Evolutionary conservation across 1,140 invertebrate genomes (phyloP).

Genomic region (Coenobita brevimanus): DNA sequence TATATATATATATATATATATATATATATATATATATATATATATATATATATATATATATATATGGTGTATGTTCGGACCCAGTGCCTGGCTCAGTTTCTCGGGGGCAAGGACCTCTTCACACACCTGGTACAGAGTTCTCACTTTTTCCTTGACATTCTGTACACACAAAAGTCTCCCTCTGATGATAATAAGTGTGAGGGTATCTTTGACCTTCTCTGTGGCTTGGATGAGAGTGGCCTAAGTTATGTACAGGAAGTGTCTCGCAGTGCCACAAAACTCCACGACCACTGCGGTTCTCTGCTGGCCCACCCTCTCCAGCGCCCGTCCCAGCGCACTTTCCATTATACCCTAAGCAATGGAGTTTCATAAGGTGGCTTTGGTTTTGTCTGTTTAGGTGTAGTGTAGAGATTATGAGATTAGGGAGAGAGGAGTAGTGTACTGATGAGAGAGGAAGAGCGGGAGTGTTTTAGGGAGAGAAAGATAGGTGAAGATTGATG

Average conservation of each 20-base stretch:
- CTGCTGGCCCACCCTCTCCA: slow-evolving; percentile 83
- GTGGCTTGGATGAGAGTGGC: slow-evolving; percentile 80
- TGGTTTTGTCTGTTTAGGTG: no score
- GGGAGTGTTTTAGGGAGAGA: no score
- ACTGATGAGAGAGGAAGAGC: no score
- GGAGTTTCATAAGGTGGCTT: no score
- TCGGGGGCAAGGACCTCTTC: slow-evolving; percentile 29
- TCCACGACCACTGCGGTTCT: slow-evolving; percentile 82
- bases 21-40: no score
- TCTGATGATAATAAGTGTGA: slow-evolving; percentile 55
- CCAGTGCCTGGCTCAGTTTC: slow-evolving; percentile 53
- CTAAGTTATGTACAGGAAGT: slow-evolving; percentile 84
- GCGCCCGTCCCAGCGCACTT: slow-evolving; percentile 79
- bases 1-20: no score
- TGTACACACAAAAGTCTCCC: slow-evolving; percentile 49
- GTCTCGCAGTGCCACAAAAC: slow-evolving; percentile 79
- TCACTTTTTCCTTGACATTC: slow-evolving; percentile 50
- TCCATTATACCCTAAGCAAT: slow-evolving; percentile 78
- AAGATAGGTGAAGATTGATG: no score
- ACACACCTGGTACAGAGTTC: slow-evolving; percentile 38
- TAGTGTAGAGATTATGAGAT: no score
- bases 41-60: no score
- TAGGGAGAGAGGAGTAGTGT: no score
- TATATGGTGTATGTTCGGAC: slow-evolving; percentile 52
- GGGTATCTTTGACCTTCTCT: slow-evolving; percentile 81